Conservation (phyloP, 2,113 vertebrate genomes). For the Mormyrus iriodes region DNA sequence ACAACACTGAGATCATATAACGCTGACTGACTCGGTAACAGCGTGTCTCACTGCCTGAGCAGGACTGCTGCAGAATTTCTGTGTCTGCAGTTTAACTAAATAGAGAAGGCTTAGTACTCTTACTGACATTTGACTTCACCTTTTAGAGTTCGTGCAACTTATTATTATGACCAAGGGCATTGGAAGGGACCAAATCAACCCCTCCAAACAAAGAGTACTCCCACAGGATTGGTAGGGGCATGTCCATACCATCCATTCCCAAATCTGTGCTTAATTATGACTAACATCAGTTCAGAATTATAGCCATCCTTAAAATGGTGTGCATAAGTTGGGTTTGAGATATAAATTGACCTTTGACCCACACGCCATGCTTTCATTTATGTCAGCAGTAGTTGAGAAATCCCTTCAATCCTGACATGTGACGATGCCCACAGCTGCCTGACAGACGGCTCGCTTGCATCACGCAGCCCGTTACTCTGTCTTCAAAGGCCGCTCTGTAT, state of each 20-base stretch:
- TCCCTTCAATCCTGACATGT: neutral
- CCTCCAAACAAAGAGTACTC: neutral
- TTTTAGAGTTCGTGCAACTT: neutral
- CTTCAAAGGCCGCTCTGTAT: neutral
- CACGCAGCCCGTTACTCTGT: neutral
- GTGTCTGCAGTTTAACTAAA: neutral
- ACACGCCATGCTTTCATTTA: neutral
- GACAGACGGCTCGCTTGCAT: neutral
- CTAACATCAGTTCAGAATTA: neutral
- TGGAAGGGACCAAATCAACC: neutral
- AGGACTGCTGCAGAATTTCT: no score
- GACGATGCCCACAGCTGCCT: neutral
- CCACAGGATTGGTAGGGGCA: neutral
- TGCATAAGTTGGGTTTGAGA: neutral
- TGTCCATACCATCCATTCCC: neutral
- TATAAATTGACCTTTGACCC: neutral
- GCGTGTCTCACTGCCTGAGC: neutral
- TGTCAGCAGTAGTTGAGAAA: neutral
- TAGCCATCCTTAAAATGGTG: neutral
- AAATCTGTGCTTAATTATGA: neutral
- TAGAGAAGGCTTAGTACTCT: neutral
- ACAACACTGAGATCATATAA: neutral
- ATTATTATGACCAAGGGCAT: neutral
- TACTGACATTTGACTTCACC: neutral
- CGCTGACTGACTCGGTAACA: neutral